phyloP scores from a whole-genome alignment of 2,797 vertebrate genomes.

The Meriones psammophilus region DNA sequence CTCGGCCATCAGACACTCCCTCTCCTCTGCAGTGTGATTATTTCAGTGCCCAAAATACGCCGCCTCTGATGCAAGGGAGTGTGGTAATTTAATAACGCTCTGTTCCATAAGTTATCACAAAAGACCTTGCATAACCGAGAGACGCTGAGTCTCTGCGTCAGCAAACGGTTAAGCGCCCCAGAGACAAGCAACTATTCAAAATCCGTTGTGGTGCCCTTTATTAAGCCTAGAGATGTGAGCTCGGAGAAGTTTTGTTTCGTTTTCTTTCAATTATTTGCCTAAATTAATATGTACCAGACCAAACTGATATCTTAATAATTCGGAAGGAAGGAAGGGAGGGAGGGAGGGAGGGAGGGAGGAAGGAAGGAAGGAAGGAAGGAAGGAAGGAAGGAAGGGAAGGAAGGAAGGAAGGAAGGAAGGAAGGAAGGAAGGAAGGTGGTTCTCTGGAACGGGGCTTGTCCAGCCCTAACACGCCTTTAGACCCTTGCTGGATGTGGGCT shows the following conservation, averaged over 20 bases:
- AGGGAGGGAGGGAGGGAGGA: not conserved
- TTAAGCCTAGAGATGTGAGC: not conserved
- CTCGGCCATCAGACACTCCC: not conserved
- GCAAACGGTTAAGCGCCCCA: not conserved
- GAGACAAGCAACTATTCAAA: conserved; percentile 23
- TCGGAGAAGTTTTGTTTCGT: not conserved
- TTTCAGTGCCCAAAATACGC: not conserved
- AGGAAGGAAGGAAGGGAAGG: too few relatives aligned
- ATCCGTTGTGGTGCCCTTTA: not conserved
- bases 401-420: too few relatives aligned
- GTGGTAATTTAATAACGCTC: conserved; percentile 55
- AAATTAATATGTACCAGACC: not conserved
- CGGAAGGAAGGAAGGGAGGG: not conserved
- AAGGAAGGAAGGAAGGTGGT: not conserved
- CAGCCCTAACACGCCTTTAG: not conserved
- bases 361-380: not conserved
- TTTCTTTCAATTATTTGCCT: not conserved
- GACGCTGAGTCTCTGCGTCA: conserved; percentile 8
- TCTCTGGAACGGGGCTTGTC: not conserved
- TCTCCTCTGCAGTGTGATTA: not conserved
- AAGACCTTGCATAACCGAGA: not conserved
- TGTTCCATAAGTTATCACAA: conserved; percentile 62
- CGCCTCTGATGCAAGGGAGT: not conserved
- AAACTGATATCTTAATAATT: not conserved
- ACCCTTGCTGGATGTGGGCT: not conserved